Percentiles rank a stretch among this genome's conserved stretches.
Conservation (phyloP, 2,113 vertebrate species). For the Protobothrops flavoviridis region DNA sequence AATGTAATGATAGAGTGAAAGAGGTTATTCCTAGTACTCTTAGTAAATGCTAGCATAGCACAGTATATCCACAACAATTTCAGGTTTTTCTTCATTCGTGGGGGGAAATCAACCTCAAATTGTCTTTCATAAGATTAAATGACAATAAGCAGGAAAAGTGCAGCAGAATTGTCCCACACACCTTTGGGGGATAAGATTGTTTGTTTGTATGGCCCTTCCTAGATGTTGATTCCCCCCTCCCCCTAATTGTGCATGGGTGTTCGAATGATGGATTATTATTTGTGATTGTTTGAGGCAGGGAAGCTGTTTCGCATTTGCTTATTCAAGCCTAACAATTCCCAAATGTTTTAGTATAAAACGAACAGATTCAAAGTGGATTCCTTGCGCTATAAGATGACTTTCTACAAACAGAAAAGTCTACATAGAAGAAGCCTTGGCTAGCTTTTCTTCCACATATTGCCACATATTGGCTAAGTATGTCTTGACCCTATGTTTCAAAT, state of each 20-base stretch:
- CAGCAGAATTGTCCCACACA: background rate
- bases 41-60: background rate
- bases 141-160: background rate
- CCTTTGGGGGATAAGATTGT: background rate
- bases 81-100: background rate
- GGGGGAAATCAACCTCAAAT: background rate
- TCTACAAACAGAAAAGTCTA: background rate
- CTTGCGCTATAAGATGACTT: background rate
- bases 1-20: background rate
- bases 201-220: background rate
- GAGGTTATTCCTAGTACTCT: too few species aligned
- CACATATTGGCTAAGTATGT: background rate
- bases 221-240: background rate
- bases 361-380: background rate
- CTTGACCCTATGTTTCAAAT: background rate
- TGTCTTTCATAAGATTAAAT: background rate
- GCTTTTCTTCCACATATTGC: background rate
- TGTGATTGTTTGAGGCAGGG: background rate
- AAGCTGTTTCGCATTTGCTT: background rate
- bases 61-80: background rate
- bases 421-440: background rate
- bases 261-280: background rate
- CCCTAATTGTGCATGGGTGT: background rate
- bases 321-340: background rate
- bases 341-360: background rate